Conservation (phyloP, 2,797 vertebrate species). For the Gobio occitaniae region DNA sequence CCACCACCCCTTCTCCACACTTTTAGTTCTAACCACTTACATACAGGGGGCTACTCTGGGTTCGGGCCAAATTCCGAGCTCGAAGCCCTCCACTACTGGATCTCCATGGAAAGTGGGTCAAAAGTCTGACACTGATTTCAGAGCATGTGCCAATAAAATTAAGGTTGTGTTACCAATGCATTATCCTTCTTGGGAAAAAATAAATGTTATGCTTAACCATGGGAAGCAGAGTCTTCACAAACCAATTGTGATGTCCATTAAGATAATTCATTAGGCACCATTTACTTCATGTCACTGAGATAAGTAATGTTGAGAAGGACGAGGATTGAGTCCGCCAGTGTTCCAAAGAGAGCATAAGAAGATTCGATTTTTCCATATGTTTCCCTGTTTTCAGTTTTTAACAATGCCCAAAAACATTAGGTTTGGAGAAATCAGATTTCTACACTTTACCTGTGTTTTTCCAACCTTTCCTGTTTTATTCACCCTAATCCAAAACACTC, state of each 20-base stretch:
- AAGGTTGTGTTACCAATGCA: background rate
- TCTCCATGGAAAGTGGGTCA: background rate
- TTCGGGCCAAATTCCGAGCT: too few species aligned
- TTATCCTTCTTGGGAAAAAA: slow-evolving; percentile 65
- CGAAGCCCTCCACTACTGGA: too few species aligned
- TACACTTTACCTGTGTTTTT: background rate
- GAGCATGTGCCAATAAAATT: background rate
- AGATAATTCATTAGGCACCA: slow-evolving; percentile 85
- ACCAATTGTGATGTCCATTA: slow-evolving; percentile 86
- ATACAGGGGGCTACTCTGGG: too few species aligned
- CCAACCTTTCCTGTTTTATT: background rate
- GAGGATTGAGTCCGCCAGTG: slow-evolving; percentile 31
- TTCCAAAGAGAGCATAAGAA: slow-evolving; percentile 15
- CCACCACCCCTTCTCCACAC: too few species aligned
- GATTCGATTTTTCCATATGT: background rate
- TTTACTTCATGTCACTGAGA: slow-evolving; percentile 81
- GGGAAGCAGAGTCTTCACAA: slow-evolving; percentile 82
- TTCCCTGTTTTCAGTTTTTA: slow-evolving; percentile 3
- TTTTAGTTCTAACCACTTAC: too few species aligned
- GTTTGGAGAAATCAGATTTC: background rate
- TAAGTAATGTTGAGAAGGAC: slow-evolving; percentile 74
- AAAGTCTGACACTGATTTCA: background rate
- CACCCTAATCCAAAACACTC: background rate
- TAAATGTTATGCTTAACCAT: slow-evolving; percentile 82
- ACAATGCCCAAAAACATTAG: background rate